Evolutionary conservation across 2,797 vertebrate genomes (phyloP), one percentile per base, ranked within the genome.

Genomic region (Thripadectes ignobilis): DNA sequence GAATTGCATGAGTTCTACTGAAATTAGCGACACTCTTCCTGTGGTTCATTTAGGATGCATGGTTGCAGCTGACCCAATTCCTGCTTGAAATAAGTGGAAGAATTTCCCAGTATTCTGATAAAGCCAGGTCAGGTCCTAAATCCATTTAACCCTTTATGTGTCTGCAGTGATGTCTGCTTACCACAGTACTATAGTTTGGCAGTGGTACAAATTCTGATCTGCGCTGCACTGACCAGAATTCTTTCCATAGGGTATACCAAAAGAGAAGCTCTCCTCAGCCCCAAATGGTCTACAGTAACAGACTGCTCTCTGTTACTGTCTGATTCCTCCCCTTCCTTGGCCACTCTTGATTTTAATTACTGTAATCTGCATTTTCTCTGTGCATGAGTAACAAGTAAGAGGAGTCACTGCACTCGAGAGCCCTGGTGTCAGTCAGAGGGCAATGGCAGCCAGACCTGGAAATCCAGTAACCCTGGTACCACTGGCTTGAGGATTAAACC

Each of bases 1-100:
- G 88, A 85, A 74, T 82, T 39, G 32, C 54, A 20, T 65, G 41
- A 88, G 54, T 69, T 45, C 57, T 84, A 4, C 69, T 38, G 48
- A 93, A 80, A 58, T 92, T 72, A 89, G 69, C 8, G n/a, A 74
- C 58, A 15, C 30, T 65, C 10, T 77, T 89, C 78, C 43, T 49
- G 61, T 0, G 0, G 52, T 77, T 95, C 68, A 30, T 62, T 93
- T 92, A 67, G 91, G 85, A 71, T 54, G 73, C 2, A 3, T 93
- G 89, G 58, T 59, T 91, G 85, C 79, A 89, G 82, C 3, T 92
- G 88, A 95, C 91, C 91, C 86, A 89, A 27, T 92, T 93, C 71
- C 39, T 12, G 1, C 18, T 91, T 91, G 85, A 95, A 96, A 78
- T 46, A 91, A 38, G 23, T 80, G 62, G 57, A 85, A 89, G 57